phyloP scores from a whole-genome alignment of 2,888 invertebrate genomes.

The Callimorpha dominula region DNA sequence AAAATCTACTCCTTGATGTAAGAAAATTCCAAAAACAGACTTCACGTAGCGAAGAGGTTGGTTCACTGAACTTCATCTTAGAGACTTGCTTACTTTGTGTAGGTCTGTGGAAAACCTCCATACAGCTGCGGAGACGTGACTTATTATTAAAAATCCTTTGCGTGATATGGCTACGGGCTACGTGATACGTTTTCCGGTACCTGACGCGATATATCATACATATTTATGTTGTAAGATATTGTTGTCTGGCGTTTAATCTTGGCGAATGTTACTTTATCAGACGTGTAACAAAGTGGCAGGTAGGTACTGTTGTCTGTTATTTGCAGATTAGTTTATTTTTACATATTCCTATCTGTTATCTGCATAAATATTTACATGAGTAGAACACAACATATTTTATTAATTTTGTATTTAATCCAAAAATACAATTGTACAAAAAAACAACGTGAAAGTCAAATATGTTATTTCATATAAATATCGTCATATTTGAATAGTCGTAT shows the following conservation, averaged over 20 bases:
- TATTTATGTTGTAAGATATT: neutral
- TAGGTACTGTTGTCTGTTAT: neutral
- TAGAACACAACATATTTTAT: neutral
- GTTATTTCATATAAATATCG: too few species aligned
- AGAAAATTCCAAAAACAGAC: neutral
- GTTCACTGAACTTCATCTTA: neutral
- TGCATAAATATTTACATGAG: neutral
- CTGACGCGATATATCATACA: conserved; percentile 1
- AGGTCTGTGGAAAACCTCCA: neutral
- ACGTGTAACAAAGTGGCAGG: neutral
- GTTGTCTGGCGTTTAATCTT: conserved; percentile 4
- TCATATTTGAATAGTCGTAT: too few species aligned
- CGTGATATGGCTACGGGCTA: neutral
- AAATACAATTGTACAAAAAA: too few species aligned
- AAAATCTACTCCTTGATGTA: too few species aligned
- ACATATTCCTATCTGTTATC: neutral
- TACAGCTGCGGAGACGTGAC: conserved; percentile 7
- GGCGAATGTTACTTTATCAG: neutral
- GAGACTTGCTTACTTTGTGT: neutral
- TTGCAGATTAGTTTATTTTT: neutral
- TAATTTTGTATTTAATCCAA: too few species aligned
- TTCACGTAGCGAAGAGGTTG: neutral
- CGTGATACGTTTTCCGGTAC: neutral
- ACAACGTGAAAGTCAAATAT: too few species aligned
- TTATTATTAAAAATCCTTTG: conserved; percentile 12